Base-by-base conservation (phyloP, 1,140 invertebrate genomes). In the Drosophila busckii region DNA sequence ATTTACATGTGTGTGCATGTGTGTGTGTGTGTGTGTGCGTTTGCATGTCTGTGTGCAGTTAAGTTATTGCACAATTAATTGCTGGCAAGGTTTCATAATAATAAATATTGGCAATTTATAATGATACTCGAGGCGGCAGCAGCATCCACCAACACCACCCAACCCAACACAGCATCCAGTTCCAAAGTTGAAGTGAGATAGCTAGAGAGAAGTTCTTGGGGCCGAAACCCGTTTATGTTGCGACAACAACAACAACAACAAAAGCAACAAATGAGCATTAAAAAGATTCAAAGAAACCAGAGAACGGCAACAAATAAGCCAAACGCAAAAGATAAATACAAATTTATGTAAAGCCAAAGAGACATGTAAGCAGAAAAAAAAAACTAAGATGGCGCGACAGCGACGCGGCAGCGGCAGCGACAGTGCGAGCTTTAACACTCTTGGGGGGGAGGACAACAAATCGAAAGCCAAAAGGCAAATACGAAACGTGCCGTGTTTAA, bases 401-500 rank as follows among this genome's bases (percentile, higher is more conserved):
- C 9, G 10, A 15, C 7, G 8, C 7, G 16, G n/a, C 15, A n/a
- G n/a, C n/a, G n/a, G 8, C 16, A 23, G 3, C n/a, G 44, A 60
- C 34, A 42, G 25, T 32, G 20, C n/a, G n/a, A n/a, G n/a, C n/a
- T n/a, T n/a, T n/a, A n/a, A 35, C 7, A 29, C 28, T 12, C 16
- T 32, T n/a, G n/a, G 54, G 28, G 31, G 19, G 16, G n/a, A 9
- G 17, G 26, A 5, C 23, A 4, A 10, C 15, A 17, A 31, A 26
- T 35, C 28, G 53, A 50, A 58, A 62, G 20, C 46, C 41, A 49
- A 56, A 59, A 64, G 46, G 70, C 61, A 70, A 76, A 78, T 55
- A 78, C 71, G 67, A 76, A 76, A 76, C 70, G 70, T 76, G 70
- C 70, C 71, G 66, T 49, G 64, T 75, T 75, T 76, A 70, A 75